Conservation (phyloP, 2,888 invertebrate genomes). For the Galerucella pusilla region DNA sequence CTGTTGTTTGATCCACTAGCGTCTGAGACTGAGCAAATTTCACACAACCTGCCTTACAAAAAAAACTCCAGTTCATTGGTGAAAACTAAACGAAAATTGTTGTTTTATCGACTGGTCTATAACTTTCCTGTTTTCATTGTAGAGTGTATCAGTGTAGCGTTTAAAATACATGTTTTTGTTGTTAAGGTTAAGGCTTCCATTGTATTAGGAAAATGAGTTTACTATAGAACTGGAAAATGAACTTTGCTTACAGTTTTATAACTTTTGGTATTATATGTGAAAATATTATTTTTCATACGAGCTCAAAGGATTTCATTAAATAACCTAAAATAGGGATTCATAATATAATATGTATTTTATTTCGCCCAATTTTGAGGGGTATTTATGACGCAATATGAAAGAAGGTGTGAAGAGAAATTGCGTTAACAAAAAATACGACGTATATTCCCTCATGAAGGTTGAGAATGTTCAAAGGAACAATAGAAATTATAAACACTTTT, state of each 20-base stretch:
- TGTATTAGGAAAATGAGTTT: conserved; percentile 14
- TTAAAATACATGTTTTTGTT: conserved; percentile 26
- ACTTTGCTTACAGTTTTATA: not conserved
- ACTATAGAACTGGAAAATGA: conserved; percentile 4
- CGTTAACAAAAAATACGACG: no score
- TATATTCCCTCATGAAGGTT: no score
- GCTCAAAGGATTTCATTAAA: not conserved
- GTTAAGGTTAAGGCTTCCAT: conserved; percentile 13
- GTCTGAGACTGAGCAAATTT: no score
- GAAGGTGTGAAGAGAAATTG: no score
- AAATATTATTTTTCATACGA: not conserved
- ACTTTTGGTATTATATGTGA: not conserved
- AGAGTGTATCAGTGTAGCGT: conserved; percentile 15
- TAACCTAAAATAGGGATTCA: not conserved
- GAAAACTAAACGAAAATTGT: no score
- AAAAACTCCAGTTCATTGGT: no score
- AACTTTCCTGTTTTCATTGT: conserved; percentile 24
- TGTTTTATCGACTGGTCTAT: conserved; percentile 15
- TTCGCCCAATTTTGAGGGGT: not conserved
- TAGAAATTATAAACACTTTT: no score
- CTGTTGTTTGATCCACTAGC: no score
- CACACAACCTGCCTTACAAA: no score
- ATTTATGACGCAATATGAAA: no score
- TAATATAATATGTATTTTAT: not conserved
- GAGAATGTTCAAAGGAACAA: no score